Conservation (phyloP, 1,140 invertebrate species). For the Drosophila busckii region DNA sequence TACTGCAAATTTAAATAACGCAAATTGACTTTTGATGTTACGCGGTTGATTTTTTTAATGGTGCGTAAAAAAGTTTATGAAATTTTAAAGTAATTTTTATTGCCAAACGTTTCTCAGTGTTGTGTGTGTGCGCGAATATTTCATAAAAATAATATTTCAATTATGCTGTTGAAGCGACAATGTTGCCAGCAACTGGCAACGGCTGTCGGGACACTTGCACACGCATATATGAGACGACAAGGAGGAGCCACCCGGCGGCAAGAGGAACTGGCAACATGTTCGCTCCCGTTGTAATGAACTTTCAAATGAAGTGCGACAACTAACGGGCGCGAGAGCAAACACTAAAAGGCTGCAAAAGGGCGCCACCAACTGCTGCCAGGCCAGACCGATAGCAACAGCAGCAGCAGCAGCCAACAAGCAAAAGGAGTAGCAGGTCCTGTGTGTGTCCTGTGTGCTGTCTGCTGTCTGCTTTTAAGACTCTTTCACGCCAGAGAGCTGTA, state of each 20-base stretch:
- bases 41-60: slow-evolving; percentile 71
- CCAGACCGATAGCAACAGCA: slow-evolving; percentile 1
- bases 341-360: slow-evolving; percentile 17
- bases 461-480: slow-evolving; percentile 20
- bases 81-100: slow-evolving; percentile 57
- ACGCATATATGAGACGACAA: slow-evolving; percentile 8
- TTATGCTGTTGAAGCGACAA: slow-evolving; percentile 45
- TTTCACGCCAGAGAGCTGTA: slow-evolving; percentile 2
- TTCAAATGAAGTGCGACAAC: slow-evolving; percentile 73
- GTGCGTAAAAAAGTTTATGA: slow-evolving; percentile 74
- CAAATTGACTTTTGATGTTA: slow-evolving; percentile 75
- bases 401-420: background rate
- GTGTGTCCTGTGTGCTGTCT: background rate
- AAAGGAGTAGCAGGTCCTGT: background rate
- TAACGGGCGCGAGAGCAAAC: slow-evolving; percentile 45
- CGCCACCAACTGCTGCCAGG: slow-evolving; percentile 51
- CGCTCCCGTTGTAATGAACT: slow-evolving; percentile 60
- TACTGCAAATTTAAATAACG: slow-evolving; percentile 71
- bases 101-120: background rate
- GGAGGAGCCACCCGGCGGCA: no score
- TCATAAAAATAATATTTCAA: slow-evolving; percentile 74
- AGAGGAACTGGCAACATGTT: slow-evolving; percentile 1
- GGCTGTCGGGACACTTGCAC: slow-evolving; percentile 28
- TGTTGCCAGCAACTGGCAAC: slow-evolving; percentile 49
- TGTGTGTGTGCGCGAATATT: slow-evolving; percentile 34